phyloP scores from a whole-genome alignment of 2,888 invertebrate genomes.

The Eurytoma californica region DNA sequence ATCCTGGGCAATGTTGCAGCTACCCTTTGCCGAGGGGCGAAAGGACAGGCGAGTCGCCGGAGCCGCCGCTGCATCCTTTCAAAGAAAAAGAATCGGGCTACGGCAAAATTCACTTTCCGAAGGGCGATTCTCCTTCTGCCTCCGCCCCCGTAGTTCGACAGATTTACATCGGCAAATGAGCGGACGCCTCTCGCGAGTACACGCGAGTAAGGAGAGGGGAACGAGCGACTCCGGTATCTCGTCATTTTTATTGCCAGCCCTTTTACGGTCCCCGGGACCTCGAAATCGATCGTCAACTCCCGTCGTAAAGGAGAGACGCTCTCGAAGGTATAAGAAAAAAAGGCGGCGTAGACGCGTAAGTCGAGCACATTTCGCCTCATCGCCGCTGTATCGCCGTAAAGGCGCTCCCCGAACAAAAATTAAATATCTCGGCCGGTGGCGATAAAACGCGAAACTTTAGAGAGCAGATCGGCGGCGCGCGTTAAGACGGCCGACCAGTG shows the following conservation, averaged over 20 bases:
- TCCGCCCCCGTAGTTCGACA: conserved; percentile 12
- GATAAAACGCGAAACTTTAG: conserved; percentile 68
- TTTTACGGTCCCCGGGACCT: conserved; percentile 43
- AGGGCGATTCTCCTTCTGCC: conserved; percentile 10
- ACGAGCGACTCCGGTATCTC: conserved; percentile 22
- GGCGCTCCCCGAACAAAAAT: conserved; percentile 67
- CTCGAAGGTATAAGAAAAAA: not conserved
- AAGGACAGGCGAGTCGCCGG: not conserved
- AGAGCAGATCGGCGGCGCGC: conserved; percentile 59
- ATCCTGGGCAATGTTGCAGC: conserved; percentile 23
- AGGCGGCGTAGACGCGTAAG: conserved; percentile 2
- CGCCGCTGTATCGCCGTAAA: conserved; percentile 60
- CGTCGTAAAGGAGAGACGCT: not conserved
- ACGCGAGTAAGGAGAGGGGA: not conserved
- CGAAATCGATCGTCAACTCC: conserved; percentile 50
- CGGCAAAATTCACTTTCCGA: conserved; percentile 43
- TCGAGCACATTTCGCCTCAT: conserved; percentile 39
- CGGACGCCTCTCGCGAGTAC: not conserved
- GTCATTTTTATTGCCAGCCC: conserved; percentile 51
- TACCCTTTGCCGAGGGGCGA: conserved; percentile 18
- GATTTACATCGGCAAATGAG: conserved; percentile 45
- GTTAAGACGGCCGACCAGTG: conserved; percentile 63
- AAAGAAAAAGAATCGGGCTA: conserved; percentile 36
- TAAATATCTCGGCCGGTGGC: conserved; percentile 68
- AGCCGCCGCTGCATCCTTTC: conserved; percentile 23